Evolutionary conservation across 2,797 vertebrate species (phyloP).

Genomic region (Iguana delicatissima): DNA sequence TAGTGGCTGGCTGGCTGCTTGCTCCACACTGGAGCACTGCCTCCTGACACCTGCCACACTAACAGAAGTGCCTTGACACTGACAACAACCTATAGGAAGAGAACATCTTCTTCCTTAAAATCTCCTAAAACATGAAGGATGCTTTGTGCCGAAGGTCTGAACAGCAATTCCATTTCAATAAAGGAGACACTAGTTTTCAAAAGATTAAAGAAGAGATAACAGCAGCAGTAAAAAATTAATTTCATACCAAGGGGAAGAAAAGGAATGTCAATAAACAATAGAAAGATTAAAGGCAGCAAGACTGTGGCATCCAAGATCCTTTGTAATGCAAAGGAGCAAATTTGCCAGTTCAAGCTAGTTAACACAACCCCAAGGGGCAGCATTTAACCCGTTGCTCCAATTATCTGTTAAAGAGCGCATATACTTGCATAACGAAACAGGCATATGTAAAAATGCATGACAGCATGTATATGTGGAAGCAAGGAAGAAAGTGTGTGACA

Average conservation of each 20-base stretch:
- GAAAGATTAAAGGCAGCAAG: slow-evolving; percentile 11
- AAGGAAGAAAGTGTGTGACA: background rate
- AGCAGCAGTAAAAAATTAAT: slow-evolving; percentile 23
- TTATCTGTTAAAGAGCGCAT: background rate
- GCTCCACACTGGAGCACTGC: background rate
- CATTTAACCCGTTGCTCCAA: slow-evolving; percentile 16
- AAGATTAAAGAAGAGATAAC: slow-evolving; percentile 9
- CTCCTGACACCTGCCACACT: background rate
- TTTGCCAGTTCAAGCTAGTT: slow-evolving; percentile 21
- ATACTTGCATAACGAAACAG: background rate
- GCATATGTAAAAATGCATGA: background rate
- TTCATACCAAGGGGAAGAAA: slow-evolving; percentile 5
- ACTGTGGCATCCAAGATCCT: background rate
- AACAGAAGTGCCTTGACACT: background rate
- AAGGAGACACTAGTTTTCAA: background rate
- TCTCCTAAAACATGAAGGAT: background rate
- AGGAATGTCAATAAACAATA: background rate
- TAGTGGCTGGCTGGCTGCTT: background rate
- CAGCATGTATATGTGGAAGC: background rate
- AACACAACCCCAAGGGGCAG: background rate
- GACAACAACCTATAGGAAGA: background rate
- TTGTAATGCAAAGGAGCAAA: slow-evolving; percentile 34
- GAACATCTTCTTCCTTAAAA: background rate
- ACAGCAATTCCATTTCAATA: slow-evolving; percentile 9
- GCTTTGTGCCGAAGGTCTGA: background rate